Conservation (phyloP, 1,140 invertebrate genomes). For the Meloidogyne chitwoodi region DNA sequence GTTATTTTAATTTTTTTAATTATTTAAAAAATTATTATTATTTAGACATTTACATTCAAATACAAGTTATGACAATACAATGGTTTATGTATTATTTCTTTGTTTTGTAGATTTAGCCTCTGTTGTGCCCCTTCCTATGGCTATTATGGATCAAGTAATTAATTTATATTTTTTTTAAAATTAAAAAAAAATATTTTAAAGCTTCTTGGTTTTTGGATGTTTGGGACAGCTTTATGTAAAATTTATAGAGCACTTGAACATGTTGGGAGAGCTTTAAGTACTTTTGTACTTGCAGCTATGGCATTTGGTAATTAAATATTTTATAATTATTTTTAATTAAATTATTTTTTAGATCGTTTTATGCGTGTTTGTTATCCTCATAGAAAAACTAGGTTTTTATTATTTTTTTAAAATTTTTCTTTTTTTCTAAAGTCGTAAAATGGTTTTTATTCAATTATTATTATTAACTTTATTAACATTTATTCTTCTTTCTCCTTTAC, state of each 20-base stretch:
- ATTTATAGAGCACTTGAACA: constrained; percentile 49
- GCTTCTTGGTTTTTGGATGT: constrained; percentile 59
- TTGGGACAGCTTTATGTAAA: constrained; percentile 51
- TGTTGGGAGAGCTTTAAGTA: constrained; percentile 46
- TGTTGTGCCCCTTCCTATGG: constrained; percentile 57
- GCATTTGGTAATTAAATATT: constrained; percentile 17
- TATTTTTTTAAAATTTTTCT: background rate
- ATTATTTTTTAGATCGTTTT: constrained; percentile 42
- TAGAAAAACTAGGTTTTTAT: constrained; percentile 32
- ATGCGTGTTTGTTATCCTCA: constrained; percentile 55
- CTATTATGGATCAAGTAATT: constrained; percentile 52
- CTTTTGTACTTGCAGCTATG: constrained; percentile 46
- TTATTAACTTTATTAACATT: constrained; percentile 40
- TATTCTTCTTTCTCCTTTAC: constrained; percentile 44
- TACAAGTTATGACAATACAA: constrained; percentile 52
- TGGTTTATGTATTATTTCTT: constrained; percentile 55
- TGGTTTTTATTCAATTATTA: constrained; percentile 40
- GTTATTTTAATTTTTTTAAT: background rate
- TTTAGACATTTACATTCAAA: constrained; percentile 50
- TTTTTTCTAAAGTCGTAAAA: constrained; percentile 28
- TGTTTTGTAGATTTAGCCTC: constrained; percentile 54
- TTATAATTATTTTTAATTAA: background rate
- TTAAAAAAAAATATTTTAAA: constrained; percentile 1
- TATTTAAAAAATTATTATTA: background rate
- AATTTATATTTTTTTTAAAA: background rate